phyloP scores from a whole-genome alignment of 2,113 vertebrate species.

The Eulemur macaco region DNA sequence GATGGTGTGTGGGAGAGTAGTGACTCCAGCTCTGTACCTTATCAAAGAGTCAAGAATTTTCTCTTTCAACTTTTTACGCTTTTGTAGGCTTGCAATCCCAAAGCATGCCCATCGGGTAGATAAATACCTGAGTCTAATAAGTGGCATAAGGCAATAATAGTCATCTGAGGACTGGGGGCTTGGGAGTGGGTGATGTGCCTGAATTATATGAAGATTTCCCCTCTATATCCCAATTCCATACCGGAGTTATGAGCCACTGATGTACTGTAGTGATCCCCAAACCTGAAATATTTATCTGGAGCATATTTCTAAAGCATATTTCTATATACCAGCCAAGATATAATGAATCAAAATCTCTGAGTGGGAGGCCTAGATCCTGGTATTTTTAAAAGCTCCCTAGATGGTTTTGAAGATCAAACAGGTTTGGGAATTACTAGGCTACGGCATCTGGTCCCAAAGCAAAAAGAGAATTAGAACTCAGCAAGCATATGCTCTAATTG shows the following conservation, averaged over 20 bases:
- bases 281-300: constrained; percentile 27
- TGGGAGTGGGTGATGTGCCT: neutral
- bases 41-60: neutral
- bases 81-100: neutral
- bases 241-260: neutral
- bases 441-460: constrained; percentile 36
- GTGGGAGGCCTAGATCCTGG: neutral
- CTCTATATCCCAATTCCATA: neutral
- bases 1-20: fast-evolving
- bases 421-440: constrained; percentile 49
- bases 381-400: constrained; percentile 39
- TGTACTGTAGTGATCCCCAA: neutral
- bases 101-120: neutral
- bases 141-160: neutral
- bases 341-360: constrained; percentile 6
- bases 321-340: neutral
- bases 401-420: constrained; percentile 46
- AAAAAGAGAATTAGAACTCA: constrained; percentile 53
- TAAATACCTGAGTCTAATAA: neutral
- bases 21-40: neutral
- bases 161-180: neutral
- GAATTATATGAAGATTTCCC: neutral
- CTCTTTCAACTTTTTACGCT: neutral
- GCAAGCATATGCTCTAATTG: constrained; percentile 6
- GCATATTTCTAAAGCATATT: neutral